Evolutionary conservation across 2,797 vertebrate genomes (phyloP).

Genomic region (Typhlichthys subterraneus): DNA sequence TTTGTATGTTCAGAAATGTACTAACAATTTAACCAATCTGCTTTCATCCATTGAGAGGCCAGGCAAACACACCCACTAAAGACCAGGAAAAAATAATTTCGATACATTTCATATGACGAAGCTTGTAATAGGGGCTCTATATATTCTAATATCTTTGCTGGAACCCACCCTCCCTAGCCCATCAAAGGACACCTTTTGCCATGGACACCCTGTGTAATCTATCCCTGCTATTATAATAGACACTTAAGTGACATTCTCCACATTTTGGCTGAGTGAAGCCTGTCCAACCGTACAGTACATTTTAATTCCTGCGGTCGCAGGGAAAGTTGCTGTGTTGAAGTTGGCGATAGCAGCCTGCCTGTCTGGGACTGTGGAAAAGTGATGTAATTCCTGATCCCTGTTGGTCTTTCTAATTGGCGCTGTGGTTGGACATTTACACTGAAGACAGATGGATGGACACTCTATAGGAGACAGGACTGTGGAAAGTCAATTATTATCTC

Average conservation of each 20-base stretch:
- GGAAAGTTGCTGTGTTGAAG: constrained; percentile 45
- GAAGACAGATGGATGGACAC: constrained; percentile 12
- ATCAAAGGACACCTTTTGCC: constrained; percentile 70
- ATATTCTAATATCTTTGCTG: too few species aligned
- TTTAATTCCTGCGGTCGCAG: constrained; percentile 31
- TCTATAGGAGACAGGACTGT: background rate
- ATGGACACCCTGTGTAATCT: constrained; percentile 77
- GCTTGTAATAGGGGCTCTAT: too few species aligned
- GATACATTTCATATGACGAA: too few species aligned
- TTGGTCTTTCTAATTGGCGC: constrained; percentile 47
- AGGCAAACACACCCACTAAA: too few species aligned
- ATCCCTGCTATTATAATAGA: constrained; percentile 24
- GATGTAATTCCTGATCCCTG: constrained; percentile 60
- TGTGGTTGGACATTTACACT: constrained; percentile 29
- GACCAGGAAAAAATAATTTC: too few species aligned
- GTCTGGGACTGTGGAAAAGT: constrained; percentile 63
- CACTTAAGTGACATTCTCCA: background rate
- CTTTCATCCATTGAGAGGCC: too few species aligned
- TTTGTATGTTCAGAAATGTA: too few species aligned
- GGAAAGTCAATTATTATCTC: background rate
- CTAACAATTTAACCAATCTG: too few species aligned
- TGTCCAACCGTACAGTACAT: too few species aligned
- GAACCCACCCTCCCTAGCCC: background rate
- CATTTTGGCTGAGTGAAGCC: too few species aligned
- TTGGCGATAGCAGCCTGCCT: constrained; percentile 29